Conservation (phyloP, 2,113 vertebrate species). For the Budorcas taxicolor region DNA sequence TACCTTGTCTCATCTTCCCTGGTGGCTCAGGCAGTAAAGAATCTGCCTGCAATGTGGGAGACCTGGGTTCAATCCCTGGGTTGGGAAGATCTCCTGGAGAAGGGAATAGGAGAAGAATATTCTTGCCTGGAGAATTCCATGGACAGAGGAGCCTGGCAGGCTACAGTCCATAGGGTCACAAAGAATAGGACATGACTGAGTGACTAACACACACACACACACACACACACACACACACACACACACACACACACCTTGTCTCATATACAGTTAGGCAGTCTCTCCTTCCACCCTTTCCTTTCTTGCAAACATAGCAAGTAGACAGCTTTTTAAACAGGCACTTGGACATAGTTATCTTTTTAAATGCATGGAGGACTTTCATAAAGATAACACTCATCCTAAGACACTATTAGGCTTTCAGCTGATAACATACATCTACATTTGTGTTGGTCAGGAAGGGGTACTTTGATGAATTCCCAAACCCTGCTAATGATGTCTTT, state of each 20-base stretch:
- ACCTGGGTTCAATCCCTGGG: not conserved
- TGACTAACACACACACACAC: not conserved
- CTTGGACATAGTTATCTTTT: not conserved
- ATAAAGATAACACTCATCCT: not conserved
- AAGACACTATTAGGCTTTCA: not conserved
- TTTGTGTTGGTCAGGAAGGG: conserved; percentile 14
- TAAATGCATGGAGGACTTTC: not conserved
- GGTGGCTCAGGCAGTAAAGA: not conserved
- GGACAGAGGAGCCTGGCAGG: not conserved
- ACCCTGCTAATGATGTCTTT: conserved; percentile 6
- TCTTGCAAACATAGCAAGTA: not conserved
- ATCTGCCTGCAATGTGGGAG: not conserved
- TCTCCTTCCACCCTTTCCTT: not conserved
- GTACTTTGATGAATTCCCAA: conserved; percentile 37
- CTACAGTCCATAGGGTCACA: not conserved
- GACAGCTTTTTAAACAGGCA: not conserved
- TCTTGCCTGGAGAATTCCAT: not conserved
- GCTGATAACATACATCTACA: not conserved
- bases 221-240: not conserved
- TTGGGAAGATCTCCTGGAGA: not conserved
- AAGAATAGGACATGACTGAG: not conserved
- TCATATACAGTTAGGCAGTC: not conserved
- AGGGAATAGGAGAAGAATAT: not conserved
- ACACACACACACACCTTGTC: not conserved
- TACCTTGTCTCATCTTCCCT: not conserved